Evolutionary conservation across 2,113 vertebrate genomes (phyloP).

Genomic region (Megatriorchis doriae): DNA sequence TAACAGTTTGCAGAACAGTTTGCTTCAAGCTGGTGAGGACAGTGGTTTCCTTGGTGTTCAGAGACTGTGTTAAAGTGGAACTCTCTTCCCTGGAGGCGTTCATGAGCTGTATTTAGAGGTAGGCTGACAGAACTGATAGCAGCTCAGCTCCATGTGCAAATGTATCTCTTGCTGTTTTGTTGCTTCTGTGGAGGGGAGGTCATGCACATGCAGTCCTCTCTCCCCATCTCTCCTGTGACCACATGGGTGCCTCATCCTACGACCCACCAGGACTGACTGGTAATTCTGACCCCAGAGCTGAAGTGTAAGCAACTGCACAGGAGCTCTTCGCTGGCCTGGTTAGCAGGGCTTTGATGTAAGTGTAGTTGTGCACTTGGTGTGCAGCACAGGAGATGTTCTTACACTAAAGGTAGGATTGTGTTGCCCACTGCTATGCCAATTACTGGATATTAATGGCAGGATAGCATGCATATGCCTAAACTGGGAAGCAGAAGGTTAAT

Average conservation of each 20-base stretch:
- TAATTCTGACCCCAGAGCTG: neutral
- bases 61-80: rapidly evolving
- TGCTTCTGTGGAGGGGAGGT: neutral
- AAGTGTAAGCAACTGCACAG: neutral
- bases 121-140: neutral
- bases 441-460: slow-evolving; percentile 94
- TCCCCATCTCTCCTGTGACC: neutral
- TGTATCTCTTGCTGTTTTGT: neutral
- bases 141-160: neutral
- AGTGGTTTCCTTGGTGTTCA: neutral
- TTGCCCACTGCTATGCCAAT: slow-evolving; percentile 78
- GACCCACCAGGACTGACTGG: neutral
- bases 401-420: slow-evolving; percentile 52
- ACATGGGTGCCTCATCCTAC: neutral
- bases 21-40: neutral
- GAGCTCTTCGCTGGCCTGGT: neutral
- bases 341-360: neutral
- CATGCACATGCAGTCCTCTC: neutral
- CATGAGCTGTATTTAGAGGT: neutral
- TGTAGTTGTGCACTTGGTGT: neutral
- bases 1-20: neutral
- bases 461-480: slow-evolving; percentile 88
- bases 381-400: neutral
- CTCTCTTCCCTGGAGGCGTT: neutral
- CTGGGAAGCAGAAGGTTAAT: slow-evolving; percentile 98